Base-by-base conservation (phyloP, 2,888 invertebrate genomes). In the Hirtodrosophila duncani region DNA sequence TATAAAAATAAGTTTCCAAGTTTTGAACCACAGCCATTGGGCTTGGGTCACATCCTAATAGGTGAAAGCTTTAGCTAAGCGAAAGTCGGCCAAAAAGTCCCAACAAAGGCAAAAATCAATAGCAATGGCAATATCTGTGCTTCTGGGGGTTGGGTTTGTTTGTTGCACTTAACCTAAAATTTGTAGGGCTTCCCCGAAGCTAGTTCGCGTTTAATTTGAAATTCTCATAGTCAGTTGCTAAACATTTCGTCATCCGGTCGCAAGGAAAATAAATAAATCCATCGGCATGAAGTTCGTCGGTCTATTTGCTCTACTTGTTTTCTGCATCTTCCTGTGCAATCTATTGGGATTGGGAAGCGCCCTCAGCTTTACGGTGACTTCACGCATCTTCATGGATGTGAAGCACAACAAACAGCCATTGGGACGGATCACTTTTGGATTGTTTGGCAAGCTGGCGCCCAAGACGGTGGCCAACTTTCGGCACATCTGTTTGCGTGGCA, bases 381-480 rank as follows among this genome's bases (percentile, higher is more conserved):
- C 85, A 0, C 74, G 93, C 88, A 93, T 95, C 1, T 96, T 90
- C 84, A 91, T 97, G 62, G 95, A 96, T 82, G 89, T 97, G 5
- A 89, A 91, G 80, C 91, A 92, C 68, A 93, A 92, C 63, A 92
- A 91, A 43, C 89, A 92, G 84, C 88, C 89, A 7, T 85, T 91
- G 8, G 97, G 97, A 0, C 89, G 92, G 59, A 92, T 98, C 45
- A 91, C 93, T 0, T 91, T 97, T 63, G 97, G 96, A 0, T 88
- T 98, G n/a, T 85, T 85, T 46, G 97, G 97, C 0, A 92, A 96
- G 59, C 87, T 92, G 38, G 94, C 92, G 0, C 97, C 97, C 1
- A 94, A 92, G 85, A 93, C 97, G 0, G 95, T 93, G 0, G 90
- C 92, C 71, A 98, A 98, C 85, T 98, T 98, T 82, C 89, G 92